Evolutionary conservation across 1,140 invertebrate species (phyloP).

Genomic region (Macrocentrus cingulum): DNA sequence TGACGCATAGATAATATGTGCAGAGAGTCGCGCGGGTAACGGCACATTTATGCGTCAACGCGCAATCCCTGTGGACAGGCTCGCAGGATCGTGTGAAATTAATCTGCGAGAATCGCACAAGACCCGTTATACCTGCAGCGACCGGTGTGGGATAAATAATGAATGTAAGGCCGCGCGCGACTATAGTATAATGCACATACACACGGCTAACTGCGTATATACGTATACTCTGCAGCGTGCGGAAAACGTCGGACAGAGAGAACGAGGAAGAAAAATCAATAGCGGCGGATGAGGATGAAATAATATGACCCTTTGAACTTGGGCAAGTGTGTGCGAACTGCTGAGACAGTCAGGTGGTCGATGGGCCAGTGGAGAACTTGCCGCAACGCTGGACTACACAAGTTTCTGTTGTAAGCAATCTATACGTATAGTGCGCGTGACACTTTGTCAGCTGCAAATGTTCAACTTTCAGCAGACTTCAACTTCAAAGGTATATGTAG

Average conservation of each 20-base stretch:
- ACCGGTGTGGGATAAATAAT: slow-evolving; percentile 18
- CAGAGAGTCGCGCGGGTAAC: too few relatives aligned
- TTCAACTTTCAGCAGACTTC: too few relatives aligned
- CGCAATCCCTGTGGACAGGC: slow-evolving; percentile 9
- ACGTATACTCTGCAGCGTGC: too few relatives aligned
- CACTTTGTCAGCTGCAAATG: too few relatives aligned
- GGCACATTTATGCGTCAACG: neutral
- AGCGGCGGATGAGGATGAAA: neutral
- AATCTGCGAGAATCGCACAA: slow-evolving; percentile 17
- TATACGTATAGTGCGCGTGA: too few relatives aligned
- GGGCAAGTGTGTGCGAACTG: slow-evolving; percentile 5
- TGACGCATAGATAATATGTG: too few relatives aligned
- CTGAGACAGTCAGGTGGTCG: slow-evolving; percentile 19
- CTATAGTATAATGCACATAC: neutral
- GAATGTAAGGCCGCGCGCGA: slow-evolving; percentile 1
- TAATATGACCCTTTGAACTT: slow-evolving; percentile 18
- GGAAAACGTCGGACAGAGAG: neutral
- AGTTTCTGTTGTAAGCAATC: too few relatives aligned
- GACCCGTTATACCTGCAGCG: slow-evolving; percentile 13
- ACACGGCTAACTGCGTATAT: too few relatives aligned
- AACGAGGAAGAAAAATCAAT: slow-evolving; percentile 2
- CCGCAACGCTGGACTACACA: too few relatives aligned
- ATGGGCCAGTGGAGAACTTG: too few relatives aligned
- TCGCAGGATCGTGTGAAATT: slow-evolving; percentile 20
- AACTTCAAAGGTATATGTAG: too few relatives aligned